phyloP scores from a whole-genome alignment of 2,113 vertebrate species.

The Atlantisia rogersi region DNA sequence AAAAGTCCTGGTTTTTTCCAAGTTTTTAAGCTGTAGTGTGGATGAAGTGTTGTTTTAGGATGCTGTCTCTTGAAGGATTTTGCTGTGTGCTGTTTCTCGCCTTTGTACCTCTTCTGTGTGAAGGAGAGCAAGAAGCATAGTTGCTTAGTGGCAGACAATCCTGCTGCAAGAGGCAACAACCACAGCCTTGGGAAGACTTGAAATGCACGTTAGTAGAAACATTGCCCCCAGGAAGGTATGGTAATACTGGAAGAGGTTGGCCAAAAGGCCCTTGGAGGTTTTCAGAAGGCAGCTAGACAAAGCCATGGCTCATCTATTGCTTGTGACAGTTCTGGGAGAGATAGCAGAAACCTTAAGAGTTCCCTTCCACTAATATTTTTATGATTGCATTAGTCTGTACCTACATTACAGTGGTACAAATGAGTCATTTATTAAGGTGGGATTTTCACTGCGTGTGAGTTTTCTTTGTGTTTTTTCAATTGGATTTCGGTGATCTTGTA shows the following conservation, averaged over 20 bases:
- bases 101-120: not conserved
- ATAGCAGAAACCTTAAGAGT: not conserved
- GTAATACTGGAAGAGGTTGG: not conserved
- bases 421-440: not conserved
- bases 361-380: not conserved
- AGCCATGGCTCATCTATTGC: not conserved
- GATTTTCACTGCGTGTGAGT: not conserved
- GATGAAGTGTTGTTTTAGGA: not conserved
- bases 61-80: not conserved
- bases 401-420: not conserved
- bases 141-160: not conserved
- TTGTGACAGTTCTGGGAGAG: not conserved
- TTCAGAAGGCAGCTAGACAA: not conserved
- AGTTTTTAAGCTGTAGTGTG: not conserved
- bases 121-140: not conserved
- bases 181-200: not conserved
- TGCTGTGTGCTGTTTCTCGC: not conserved
- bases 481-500: not conserved
- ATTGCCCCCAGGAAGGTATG: not conserved
- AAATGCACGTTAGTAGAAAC: not conserved
- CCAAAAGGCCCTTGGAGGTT: not conserved
- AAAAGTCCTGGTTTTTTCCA: not conserved
- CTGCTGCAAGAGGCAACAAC: not conserved
- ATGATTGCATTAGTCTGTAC: not conserved
- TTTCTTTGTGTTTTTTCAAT: not conserved